Evolutionary conservation across 2,888 invertebrate species (phyloP).

Genomic region (Apeira syringaria): DNA sequence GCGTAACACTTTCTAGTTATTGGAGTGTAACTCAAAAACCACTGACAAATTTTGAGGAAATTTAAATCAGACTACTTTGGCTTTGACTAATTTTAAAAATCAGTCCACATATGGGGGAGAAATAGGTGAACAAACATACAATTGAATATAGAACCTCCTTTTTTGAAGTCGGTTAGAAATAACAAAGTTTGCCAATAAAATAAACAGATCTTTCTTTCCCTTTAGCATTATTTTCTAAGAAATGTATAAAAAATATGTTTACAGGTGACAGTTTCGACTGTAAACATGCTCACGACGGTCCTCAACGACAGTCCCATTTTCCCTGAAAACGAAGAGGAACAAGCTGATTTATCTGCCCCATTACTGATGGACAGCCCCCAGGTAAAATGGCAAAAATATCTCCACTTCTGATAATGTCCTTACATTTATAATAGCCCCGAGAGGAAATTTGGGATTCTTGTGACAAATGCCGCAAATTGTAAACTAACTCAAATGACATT

Average conservation of each 20-base stretch:
- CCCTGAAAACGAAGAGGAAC: slow-evolving; percentile 90
- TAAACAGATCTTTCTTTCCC: no score
- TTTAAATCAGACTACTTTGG: no score
- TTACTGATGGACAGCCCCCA: slow-evolving; percentile 92
- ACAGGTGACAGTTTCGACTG: slow-evolving; percentile 92
- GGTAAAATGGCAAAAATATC: slow-evolving; percentile 57
- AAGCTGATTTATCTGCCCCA: slow-evolving; percentile 87
- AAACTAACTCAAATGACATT: slow-evolving; percentile 8
- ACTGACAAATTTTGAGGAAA: no score
- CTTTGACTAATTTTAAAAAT: no score
- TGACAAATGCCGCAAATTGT: slow-evolving; percentile 2
- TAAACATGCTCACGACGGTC: slow-evolving; percentile 94
- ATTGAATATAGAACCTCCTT: no score
- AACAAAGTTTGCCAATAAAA: no score
- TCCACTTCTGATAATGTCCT: slow-evolving; percentile 26
- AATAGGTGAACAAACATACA: no score
- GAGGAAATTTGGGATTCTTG: neutral
- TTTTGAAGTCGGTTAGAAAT: no score
- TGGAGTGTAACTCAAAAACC: no score
- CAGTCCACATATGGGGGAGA: no score
- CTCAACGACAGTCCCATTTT: slow-evolving; percentile 94
- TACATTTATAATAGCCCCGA: slow-evolving; percentile 24
- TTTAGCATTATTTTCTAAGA: slow-evolving; percentile 1
- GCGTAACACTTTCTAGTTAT: no score
- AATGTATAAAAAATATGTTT: slow-evolving; percentile 29